Evolutionary conservation across 2,113 vertebrate genomes (phyloP), one percentile per base, ranked within the genome.

Genomic region (Brachyistius frenatus): DNA sequence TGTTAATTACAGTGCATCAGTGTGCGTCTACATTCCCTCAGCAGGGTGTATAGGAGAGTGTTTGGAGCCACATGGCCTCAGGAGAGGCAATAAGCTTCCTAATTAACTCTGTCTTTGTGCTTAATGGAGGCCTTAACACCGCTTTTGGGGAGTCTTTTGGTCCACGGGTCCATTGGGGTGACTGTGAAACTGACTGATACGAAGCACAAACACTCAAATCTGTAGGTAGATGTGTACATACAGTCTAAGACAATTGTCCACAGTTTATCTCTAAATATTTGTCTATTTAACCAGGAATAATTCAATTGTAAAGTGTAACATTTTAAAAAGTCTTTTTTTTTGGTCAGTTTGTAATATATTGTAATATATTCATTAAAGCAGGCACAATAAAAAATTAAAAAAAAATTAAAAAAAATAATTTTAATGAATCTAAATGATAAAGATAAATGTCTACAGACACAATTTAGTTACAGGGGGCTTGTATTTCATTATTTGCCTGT

Each of bases 51-150:
- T 65, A 68, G 86, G 63, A 66, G 78, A 83, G 84, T 75, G 78
- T 86, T 83, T 78, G 83, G 82, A 89, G 80, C 78, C 73, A 72
- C 49, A 31, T 57, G 68, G 86, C 92, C 91, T 86, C 88, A 62
- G 84, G 91, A 93, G 89, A 90, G 84, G 90, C 91, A 91, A 88
- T 92, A 94, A 92, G 92, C 94, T 91, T 91, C 92, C 89, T 94
- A 94, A 94, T 95, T 94, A 95, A 94, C 93, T 92, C 79, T 63
- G 84, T 90, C 92, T 92, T 92, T 94, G 89, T 89, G 92, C 89
- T 91, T 91, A 93, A 94, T 91, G 73, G 90, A 86, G 89, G 88
- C 85, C 86, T 84, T 70, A 87, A 81, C 23, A 52, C 78, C 2
- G 78, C 88, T 90, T 92, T 88, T 88, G 80, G 84, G 86, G 78